Evolutionary conservation across 2,888 invertebrate genomes (phyloP), one percentile per base, ranked within the genome.

Genomic region (Pristionchus exspectatus): DNA sequence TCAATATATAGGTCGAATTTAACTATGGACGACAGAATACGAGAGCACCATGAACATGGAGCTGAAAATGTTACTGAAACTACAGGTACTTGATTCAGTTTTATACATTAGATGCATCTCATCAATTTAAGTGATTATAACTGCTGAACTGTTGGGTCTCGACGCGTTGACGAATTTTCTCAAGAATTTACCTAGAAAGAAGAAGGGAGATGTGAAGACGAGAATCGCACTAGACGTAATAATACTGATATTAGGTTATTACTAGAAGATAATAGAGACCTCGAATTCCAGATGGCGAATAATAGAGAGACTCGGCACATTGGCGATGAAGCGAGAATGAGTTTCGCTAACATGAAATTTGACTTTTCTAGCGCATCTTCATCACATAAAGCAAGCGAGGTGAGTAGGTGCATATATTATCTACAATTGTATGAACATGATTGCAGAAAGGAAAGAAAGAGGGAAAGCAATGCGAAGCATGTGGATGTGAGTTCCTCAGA

Each of bases 401-500:
- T 33, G 38, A 77, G 5, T 77, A 3, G 0, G 44, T 12, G 44
- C 5, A 33, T 77, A 44, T 44, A 44, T 5, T 77, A 77, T 77
- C 24, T 38, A 4, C 30, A 59, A 30, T 18, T 77, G 5, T 44
- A 44, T 38, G 27, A 33, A 33, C 18, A 66, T 56, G 10, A 84
- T 56, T 84, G 18, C 5, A 84, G 84, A 59, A 27, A 24, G 33
- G 21, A 30, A 56, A 16, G 30, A 63, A 38, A 38, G 38, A 38
- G 38, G 38, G 38, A 38, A 38, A 86, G 66, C n/a, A n/a, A 21
- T 86, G 86, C 33, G n/a, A 27, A 21, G 7, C 38, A 9, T 86
- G 86, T 86, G 27, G 27, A 16, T 86, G 86, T 38, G 21, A 27
- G 56, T 66, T 38, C 27, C 86, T 66, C 14, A n/a, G 66, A 66